Conservation (phyloP, 2,113 vertebrate genomes). For the Toxotes jaculatrix region DNA sequence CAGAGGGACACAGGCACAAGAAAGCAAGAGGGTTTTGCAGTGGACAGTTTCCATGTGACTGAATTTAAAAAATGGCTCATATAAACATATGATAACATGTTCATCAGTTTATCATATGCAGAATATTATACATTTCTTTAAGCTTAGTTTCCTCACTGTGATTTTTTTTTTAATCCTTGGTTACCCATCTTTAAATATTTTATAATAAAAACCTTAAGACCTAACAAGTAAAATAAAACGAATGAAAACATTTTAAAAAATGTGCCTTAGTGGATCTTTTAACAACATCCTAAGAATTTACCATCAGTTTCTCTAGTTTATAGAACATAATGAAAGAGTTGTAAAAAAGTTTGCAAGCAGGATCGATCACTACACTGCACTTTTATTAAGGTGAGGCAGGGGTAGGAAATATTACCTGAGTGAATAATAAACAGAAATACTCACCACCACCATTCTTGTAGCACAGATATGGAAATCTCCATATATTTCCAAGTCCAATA, state of each 20-base stretch:
- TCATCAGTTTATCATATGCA: background rate
- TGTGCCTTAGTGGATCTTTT: background rate
- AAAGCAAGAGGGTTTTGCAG: background rate
- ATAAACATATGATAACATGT: background rate
- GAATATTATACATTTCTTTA: background rate
- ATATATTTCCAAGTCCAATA: conserved; percentile 79
- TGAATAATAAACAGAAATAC: conserved; percentile 27
- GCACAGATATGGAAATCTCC: conserved; percentile 82
- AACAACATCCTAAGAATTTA: background rate
- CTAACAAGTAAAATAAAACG: background rate
- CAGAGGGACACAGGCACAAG: background rate
- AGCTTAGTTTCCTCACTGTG: background rate
- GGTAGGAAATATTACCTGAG: background rate
- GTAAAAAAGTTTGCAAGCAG: background rate
- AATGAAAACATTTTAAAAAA: background rate
- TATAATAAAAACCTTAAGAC: background rate
- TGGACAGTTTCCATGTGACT: background rate
- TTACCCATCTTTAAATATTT: background rate
- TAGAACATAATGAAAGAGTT: background rate
- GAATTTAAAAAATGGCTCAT: too few species aligned
- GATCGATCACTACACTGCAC: background rate
- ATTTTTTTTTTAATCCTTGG: background rate
- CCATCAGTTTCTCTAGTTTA: background rate
- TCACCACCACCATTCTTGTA: conserved; percentile 81
- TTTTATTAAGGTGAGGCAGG: background rate